These are phyloP conservation scores for Exocentrus adspersus DNA, from an alignment of 2,888 invertebrate species.

Conservation along the genomic window DNA sequence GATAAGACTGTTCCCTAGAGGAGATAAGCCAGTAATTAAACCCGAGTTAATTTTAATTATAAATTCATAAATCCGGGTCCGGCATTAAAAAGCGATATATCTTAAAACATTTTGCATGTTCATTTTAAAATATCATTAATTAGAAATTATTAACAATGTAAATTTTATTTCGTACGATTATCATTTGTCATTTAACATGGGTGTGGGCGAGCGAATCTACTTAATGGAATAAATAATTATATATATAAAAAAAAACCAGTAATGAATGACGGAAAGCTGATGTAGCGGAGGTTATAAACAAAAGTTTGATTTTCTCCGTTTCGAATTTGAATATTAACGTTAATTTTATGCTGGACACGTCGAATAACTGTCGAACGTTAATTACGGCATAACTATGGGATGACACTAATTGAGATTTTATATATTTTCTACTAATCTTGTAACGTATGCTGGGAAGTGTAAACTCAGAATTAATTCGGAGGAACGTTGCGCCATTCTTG, in stretches of 20 bases:
- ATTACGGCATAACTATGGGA: constrained; percentile 8
- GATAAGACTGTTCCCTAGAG: constrained; percentile 1
- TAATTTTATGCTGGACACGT: constrained; percentile 6
- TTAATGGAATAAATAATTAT: constrained; percentile 25
- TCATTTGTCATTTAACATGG: constrained; percentile 19
- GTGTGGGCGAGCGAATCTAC: constrained; percentile 20
- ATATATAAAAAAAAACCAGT: constrained; percentile 10
- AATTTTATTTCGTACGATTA: constrained; percentile 20
- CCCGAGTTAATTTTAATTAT: constrained; percentile 25
- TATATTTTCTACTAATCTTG: not conserved
- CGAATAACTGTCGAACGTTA: constrained; percentile 1
- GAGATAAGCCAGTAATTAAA: constrained; percentile 24
- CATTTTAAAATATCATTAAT: constrained; percentile 21
- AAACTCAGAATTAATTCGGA: not conserved
- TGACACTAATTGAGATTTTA: constrained; percentile 16
- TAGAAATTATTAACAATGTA: constrained; percentile 25
- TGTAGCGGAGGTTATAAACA: constrained; percentile 10
- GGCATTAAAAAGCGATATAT: constrained; percentile 11
- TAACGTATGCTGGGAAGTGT: not conserved
- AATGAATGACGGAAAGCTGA: constrained; percentile 10
- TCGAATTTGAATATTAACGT: constrained; percentile 17
- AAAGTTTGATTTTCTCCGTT: not conserved
- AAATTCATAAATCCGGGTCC: constrained; percentile 23
- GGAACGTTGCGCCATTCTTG: no score
- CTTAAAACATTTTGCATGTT: constrained; percentile 26